Evolutionary conservation across 2,797 vertebrate species (phyloP), one percentile per base, ranked within the genome.

Genomic region (Anguilla anguilla): DNA sequence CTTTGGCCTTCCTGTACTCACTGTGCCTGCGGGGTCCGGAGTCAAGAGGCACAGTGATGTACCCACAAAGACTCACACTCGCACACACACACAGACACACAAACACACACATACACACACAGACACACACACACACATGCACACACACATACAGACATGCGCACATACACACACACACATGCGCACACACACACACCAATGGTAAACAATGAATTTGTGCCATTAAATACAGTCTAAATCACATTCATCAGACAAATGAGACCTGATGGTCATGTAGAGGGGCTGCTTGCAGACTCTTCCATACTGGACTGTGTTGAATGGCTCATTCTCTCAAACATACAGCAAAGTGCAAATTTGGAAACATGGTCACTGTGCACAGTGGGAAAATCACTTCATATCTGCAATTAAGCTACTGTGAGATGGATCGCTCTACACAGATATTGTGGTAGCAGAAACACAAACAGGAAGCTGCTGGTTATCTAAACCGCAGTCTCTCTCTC

Each of bases 61-160:
- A 35, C 28, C 2, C 81, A 86, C 59, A 67, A 35, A 69, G 69
- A 83, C 83, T 59, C 25, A 83, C 15, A 83, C 35, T 35, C 35
- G 19, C 79, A 4, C 31, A 77, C 57, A 87, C n/a, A 35, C 31
- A 61, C 87, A 83, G 59, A 89, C 61, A 83, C 61, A 84, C 86
- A 89, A 61, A 87, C 85, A 86, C 87, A 83, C 57, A 89, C 86
- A 61, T 86, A 87, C 86, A 87, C 86, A 79, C 85, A 83, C 86
- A n/a, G n/a, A 86, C 51, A 87, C 90, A 87, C 91, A 91, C 91
- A 93, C 89, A 88, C 90, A 91, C 90, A 91, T 92, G 87, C 91
- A 92, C 88, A 87, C 84, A 81, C 10, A 69, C 72, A 79, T 10
- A 43, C 74, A 79, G 15, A 2, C 28, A n/a, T 4, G n/a, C 64